A percentile compares a stretch with the other conserved stretches of the same genome.
These are phyloP conservation scores for Eumaeus atala DNA, from an alignment of 1,140 invertebrate species.

Conservation along the genomic window DNA sequence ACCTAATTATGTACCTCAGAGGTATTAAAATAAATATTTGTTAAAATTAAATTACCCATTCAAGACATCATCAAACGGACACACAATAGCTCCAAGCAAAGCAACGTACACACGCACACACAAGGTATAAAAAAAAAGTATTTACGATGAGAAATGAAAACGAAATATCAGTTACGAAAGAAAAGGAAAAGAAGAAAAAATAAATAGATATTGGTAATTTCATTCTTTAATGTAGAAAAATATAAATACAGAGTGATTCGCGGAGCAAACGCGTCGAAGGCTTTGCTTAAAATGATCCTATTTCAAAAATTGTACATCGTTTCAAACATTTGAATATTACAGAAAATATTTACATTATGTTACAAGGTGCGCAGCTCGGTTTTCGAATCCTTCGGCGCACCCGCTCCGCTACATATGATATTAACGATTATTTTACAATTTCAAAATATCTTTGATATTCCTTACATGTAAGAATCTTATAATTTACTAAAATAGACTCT, in stretches of 20 bases:
- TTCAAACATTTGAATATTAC: neutral
- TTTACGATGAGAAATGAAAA: no score
- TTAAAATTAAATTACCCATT: no score
- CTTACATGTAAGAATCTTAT: conserved; percentile 1
- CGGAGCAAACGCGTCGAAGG: conserved; percentile 14
- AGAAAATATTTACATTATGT: conserved; percentile 7
- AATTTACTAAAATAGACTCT: conserved; percentile 8
- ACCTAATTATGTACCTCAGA: no score
- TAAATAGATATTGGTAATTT: conserved; percentile 10
- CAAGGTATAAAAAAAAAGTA: no score
- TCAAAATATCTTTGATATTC: conserved; percentile 4
- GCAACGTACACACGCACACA: conserved; percentile 13
- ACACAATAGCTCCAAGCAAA: conserved; percentile 23
- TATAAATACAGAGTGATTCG: conserved; percentile 42
- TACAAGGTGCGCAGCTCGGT: neutral
- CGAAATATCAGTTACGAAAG: neutral
- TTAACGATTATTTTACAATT: conserved; percentile 26
- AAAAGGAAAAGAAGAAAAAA: conserved; percentile 28
- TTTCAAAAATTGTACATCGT: conserved; percentile 10
- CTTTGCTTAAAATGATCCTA: conserved; percentile 3
- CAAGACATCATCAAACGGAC: conserved; percentile 11
- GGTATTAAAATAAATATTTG: no score
- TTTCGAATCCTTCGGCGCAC: neutral
- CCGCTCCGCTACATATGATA: conserved; percentile 20
- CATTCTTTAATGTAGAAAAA: conserved; percentile 47